Percentiles rank a stretch among this genome's conserved stretches.
Conservation (phyloP, 2,888 invertebrate species). For the Frankliniella fusca region DNA sequence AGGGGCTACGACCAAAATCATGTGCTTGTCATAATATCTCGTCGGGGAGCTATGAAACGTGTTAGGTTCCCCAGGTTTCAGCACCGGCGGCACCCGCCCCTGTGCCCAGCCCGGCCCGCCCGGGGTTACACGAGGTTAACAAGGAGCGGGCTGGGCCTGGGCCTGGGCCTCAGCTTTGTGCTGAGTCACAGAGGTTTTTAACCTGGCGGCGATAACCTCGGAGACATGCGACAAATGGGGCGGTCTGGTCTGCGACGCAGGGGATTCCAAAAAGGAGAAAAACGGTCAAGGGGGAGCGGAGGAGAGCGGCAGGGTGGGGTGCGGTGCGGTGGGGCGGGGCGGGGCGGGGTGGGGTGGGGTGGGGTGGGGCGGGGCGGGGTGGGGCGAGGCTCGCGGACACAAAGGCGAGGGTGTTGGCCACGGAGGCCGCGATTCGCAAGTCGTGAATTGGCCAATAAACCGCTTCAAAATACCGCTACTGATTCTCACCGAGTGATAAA, state of each 20-base stretch:
- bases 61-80: no score
- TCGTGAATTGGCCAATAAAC: no score
- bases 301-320: neutral
- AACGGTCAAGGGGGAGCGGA: neutral
- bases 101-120: no score
- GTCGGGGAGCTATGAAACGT: no score
- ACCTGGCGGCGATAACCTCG: neutral
- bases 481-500: neutral
- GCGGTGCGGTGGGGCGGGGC: neutral
- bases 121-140: no score
- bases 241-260: neutral
- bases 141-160: no score
- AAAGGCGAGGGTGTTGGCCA: no score
- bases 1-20: no score
- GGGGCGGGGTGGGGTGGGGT: neutral
- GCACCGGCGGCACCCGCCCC: no score
- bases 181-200: slow-evolving; percentile 1
- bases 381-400: neutral
- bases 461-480: no score
- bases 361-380: neutral
- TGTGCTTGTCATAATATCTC: no score
- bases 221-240: neutral
- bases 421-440: no score
- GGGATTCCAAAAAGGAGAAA: neutral
- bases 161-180: neutral